Conservation (phyloP, 2,797 vertebrate species). For the Florisuga fusca region DNA sequence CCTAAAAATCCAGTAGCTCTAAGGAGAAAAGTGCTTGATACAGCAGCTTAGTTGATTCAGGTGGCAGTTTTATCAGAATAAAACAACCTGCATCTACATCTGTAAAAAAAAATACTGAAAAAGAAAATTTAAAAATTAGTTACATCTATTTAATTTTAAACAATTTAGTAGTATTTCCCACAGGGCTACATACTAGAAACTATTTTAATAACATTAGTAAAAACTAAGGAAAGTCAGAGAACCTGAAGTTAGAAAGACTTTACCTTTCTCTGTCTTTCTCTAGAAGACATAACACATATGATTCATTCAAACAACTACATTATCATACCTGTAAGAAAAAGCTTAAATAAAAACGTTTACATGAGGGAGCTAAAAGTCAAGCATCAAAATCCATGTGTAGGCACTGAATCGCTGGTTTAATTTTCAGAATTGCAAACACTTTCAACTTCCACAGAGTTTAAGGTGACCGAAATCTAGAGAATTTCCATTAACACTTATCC, state of each 20-base stretch:
- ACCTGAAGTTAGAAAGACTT: constrained; percentile 5
- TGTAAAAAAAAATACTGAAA: constrained; percentile 7
- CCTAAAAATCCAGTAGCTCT: not conserved
- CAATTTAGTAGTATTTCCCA: constrained; percentile 46
- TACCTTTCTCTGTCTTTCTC: constrained; percentile 36
- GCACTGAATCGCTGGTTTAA: constrained; percentile 59
- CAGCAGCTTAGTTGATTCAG: constrained; percentile 48
- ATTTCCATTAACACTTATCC: not conserved
- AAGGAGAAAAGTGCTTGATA: constrained; percentile 35
- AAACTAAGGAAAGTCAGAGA: constrained; percentile 24
- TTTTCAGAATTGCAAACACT: constrained; percentile 19
- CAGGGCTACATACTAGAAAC: constrained; percentile 48
- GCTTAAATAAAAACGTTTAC: constrained; percentile 25
- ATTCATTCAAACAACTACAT: constrained; percentile 22
- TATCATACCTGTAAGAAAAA: constrained; percentile 14
- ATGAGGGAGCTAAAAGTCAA: constrained; percentile 18
- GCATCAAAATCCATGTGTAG: constrained; percentile 46
- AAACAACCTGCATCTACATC: not conserved
- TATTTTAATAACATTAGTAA: constrained; percentile 58
- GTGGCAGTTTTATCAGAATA: constrained; percentile 15
- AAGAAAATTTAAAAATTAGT: constrained; percentile 30
- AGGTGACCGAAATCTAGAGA: not conserved
- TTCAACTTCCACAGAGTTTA: constrained; percentile 28
- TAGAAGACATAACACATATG: constrained; percentile 10
- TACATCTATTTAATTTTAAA: constrained; percentile 46